These are phyloP conservation scores for Crax fasciolata DNA, from an alignment of 2,797 vertebrate species.

Conservation along the genomic window DNA sequence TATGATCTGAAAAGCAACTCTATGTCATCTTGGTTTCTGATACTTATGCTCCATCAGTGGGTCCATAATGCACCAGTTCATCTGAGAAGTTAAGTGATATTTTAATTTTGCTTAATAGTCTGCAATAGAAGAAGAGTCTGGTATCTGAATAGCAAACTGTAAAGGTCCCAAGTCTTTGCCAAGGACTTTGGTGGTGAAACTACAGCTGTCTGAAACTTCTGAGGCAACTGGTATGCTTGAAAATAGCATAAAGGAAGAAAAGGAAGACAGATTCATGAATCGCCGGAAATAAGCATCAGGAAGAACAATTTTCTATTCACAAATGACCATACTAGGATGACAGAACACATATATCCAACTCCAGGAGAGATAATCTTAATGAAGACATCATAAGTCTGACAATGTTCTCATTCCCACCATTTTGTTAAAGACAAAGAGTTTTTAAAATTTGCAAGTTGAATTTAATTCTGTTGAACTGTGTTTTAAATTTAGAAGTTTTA, in stretches of 20 bases:
- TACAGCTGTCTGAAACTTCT: not conserved
- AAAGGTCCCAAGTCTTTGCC: not conserved
- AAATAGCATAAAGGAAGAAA: not conserved
- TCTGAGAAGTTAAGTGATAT: constrained; percentile 14
- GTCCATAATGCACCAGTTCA: not conserved
- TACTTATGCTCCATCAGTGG: constrained; percentile 31
- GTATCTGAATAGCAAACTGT: not conserved
- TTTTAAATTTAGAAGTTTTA: constrained; percentile 14
- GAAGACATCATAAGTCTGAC: not conserved
- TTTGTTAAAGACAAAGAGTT: constrained; percentile 3
- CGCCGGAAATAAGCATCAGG: not conserved
- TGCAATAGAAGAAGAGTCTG: not conserved
- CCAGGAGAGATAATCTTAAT: not conserved
- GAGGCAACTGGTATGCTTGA: not conserved
- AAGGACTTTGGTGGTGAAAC: not conserved
- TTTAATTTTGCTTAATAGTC: constrained; percentile 49
- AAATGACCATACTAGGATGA: not conserved
- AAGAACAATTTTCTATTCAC: not conserved
- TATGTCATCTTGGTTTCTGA: constrained; percentile 4
- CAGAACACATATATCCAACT: not conserved
- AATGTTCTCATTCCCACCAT: not conserved
- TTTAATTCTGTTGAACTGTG: not conserved
- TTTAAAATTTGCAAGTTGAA: not conserved
- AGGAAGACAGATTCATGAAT: not conserved
- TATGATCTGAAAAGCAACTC: constrained; percentile 5